A percentile compares a stretch with the other conserved stretches of the same genome.
phyloP scores from a whole-genome alignment of 2,797 vertebrate genomes.

The Columba guinea region DNA sequence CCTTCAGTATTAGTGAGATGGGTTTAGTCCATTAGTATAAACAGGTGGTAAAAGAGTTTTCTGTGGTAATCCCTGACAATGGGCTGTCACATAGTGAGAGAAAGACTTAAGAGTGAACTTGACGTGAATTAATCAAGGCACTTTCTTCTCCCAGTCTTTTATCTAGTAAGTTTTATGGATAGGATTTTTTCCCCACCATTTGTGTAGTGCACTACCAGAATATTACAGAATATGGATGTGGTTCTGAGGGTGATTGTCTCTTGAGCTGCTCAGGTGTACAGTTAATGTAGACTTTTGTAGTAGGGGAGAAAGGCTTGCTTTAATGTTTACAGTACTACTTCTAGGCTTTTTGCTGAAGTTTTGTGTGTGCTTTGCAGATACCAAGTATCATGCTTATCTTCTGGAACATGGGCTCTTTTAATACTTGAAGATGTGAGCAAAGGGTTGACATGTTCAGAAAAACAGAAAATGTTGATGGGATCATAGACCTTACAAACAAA shows the following conservation, averaged over 20 bases:
- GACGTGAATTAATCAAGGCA: not conserved
- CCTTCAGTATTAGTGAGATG: not conserved
- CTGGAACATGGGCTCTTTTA: not conserved
- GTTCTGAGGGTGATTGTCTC: not conserved
- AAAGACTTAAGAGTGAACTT: not conserved
- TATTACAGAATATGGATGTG: not conserved
- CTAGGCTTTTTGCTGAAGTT: not conserved
- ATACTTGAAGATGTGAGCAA: not conserved
- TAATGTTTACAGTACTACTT: not conserved
- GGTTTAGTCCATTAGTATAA: not conserved
- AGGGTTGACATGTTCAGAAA: not conserved
- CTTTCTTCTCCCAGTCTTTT: not conserved
- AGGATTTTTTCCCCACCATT: accelerated
- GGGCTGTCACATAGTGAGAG: not conserved
- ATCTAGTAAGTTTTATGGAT: not conserved
- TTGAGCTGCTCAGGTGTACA: not conserved
- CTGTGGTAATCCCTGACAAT: not conserved
- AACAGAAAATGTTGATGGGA: not conserved
- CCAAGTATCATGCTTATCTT: not conserved
- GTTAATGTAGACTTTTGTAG: not conserved
- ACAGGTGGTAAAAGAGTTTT: not conserved
- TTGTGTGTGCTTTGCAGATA: not conserved
- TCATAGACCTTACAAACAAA: not conserved
- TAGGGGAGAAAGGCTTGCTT: not conserved
- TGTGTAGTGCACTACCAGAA: accelerated